A percentile compares a stretch with the other conserved stretches of the same genome.
Evolutionary conservation across 2,888 invertebrate genomes (phyloP).

Genomic region (Tenthredo notha): DNA sequence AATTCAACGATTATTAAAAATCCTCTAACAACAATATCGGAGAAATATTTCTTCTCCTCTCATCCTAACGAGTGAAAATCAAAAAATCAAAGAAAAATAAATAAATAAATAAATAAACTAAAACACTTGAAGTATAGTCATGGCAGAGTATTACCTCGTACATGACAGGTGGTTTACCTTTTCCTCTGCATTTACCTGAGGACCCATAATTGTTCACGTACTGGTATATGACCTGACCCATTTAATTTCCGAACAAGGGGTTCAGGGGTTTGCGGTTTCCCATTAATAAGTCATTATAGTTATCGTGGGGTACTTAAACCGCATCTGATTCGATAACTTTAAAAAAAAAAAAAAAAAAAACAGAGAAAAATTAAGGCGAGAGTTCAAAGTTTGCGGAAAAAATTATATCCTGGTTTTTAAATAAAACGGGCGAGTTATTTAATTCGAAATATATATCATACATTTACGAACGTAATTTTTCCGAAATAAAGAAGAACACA

Average conservation of each 20-base stretch:
- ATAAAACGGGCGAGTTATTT: not conserved
- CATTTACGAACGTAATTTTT: too few species aligned
- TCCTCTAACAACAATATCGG: too few species aligned
- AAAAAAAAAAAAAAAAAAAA: too few species aligned
- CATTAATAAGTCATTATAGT: not conserved
- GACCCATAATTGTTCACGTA: not conserved
- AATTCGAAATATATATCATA: too few species aligned
- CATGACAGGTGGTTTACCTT: slow-evolving; percentile 4
- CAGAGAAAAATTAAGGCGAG: not conserved
- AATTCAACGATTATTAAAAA: not conserved
- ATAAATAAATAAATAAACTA: too few species aligned
- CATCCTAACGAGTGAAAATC: not conserved
- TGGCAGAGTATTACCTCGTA: not conserved
- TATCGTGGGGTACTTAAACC: too few species aligned
- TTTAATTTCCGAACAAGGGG: not conserved
- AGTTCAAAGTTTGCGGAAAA: not conserved
- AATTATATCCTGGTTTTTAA: not conserved
- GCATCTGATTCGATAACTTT: not conserved
- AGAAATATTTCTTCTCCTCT: not conserved
- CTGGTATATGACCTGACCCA: not conserved
- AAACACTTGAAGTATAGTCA: not conserved
- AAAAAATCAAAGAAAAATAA: not conserved
- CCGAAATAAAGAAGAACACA: too few species aligned
- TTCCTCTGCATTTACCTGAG: slow-evolving; percentile 19
- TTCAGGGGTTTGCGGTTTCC: not conserved